Evolutionary conservation across 2,113 vertebrate species (phyloP), one percentile per base, ranked within the genome.

Genomic region (Pteronura brasiliensis): DNA sequence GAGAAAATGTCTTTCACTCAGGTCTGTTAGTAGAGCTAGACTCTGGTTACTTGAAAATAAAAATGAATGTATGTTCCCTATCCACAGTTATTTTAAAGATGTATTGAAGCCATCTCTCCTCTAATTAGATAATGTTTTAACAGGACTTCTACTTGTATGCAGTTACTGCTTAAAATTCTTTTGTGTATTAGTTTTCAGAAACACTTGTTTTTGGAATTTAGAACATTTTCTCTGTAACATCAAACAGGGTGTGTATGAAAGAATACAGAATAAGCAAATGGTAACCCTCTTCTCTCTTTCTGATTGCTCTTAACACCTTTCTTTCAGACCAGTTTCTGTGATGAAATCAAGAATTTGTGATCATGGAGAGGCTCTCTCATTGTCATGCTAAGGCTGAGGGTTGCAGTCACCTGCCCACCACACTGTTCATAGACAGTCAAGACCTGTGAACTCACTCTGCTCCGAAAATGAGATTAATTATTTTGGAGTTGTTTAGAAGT

Each of bases 351-450:
- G 31, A 47, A 59, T 52, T 42, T 39, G 11, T 21, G 23, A 13
- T 1, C 18, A 13, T 13, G 6, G 13, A 20, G 0, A 34, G 29
- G 31, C 3, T 69, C 23, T 29, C 0, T 57, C 74, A 36, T 6
- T 65, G 7, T 25, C 15, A n/a, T 11, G 1, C 3, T n/a, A 20
- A 18, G 52, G n/a, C 8, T 52, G 7, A 59, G 36, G 1, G 2
- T 18, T 65, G 7, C 44, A 55, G 42, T 57, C 21, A 31, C 49
- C 5, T 86, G 13, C 36, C n/a, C 72, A 1, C 4, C 20, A 25
- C 12, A 4, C 34, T 10, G 2, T 52, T 29, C 12, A 65, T 14
- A 8, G 4, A 2, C 3, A 63, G 6, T 49, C 23, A 52, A 17
- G 1, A 29, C 4, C 8, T 15, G 13, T 6, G n/a, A 57, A 31